Evolutionary conservation across 2,888 invertebrate species (phyloP).

Genomic region (Schizaphis graminum): DNA sequence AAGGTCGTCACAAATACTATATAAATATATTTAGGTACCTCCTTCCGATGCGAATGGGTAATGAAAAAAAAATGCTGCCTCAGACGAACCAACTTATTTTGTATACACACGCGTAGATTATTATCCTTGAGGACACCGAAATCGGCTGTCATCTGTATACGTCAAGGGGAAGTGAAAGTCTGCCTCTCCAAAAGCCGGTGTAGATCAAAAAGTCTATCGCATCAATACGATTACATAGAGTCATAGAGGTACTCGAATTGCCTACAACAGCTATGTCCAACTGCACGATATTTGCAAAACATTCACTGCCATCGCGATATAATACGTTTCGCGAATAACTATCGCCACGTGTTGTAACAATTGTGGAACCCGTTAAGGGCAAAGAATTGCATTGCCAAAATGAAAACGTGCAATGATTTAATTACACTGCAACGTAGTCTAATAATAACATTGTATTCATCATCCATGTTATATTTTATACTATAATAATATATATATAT

Average conservation of each 20-base stretch:
- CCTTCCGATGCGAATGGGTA: too few species aligned
- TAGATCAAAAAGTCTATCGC: neutral
- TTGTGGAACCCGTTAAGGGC: neutral
- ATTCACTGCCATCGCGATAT: neutral
- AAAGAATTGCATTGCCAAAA: constrained; percentile 39
- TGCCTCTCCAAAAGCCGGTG: neutral
- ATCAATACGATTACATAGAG: neutral
- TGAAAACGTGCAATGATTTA: constrained; percentile 25
- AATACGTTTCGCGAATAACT: constrained; percentile 15
- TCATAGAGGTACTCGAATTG: neutral
- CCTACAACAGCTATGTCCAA: neutral
- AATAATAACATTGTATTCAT: neutral
- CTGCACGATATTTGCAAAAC: neutral
- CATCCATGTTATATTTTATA: neutral
- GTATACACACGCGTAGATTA: neutral
- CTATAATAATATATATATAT: neutral
- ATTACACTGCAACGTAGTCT: neutral
- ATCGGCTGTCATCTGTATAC: neutral
- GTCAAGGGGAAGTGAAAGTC: constrained; percentile 43
- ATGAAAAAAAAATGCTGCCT: constrained; percentile 18
- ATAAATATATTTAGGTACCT: neutral
- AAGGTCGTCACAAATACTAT: constrained; percentile 25
- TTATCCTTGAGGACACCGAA: constrained; percentile 19
- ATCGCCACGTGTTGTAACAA: neutral
- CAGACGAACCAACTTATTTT: neutral